Evolutionary conservation across 2,113 vertebrate genomes (phyloP).

Genomic region (Gopherus evgoodei): DNA sequence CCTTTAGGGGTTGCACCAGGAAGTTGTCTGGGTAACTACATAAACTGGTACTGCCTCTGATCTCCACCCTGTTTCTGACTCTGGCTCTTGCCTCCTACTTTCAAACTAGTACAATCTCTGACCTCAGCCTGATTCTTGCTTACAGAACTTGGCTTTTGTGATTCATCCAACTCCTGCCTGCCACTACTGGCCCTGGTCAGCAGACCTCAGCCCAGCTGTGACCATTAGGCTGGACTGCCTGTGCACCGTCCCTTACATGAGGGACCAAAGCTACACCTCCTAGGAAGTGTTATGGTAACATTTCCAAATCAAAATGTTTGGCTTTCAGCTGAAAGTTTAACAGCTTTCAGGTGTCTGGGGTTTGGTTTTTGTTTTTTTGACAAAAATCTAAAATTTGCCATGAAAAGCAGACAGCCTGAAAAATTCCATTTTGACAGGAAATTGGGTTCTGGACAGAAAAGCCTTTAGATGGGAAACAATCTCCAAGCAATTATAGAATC

Average conservation of each 20-base stretch:
- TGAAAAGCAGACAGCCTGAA: constrained; percentile 44
- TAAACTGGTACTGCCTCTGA: no score
- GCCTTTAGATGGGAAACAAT: constrained; percentile 42
- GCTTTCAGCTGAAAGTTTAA: constrained; percentile 39
- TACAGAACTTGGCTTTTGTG: no score
- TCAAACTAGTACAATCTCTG: no score
- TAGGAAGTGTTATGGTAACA: not conserved
- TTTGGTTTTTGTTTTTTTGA: constrained; percentile 10
- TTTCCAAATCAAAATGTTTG: constrained; percentile 1
- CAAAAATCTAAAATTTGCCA: constrained; percentile 53
- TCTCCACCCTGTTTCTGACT: no score
- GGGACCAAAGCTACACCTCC: not conserved
- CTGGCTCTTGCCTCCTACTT: no score
- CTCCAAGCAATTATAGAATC: not conserved
- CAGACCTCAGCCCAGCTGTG: not conserved
- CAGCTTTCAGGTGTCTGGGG: constrained; percentile 54
- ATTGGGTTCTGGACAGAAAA: constrained; percentile 61
- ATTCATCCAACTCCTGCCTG: no score
- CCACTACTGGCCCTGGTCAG: no score
- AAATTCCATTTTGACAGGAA: constrained; percentile 47
- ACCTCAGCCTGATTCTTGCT: no score
- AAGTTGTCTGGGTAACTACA: no score
- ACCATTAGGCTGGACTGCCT: not conserved
- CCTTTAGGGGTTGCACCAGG: no score
- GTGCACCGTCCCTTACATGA: no score